Percentiles rank a stretch among this genome's conserved stretches.
phyloP scores from a whole-genome alignment of 1,140 invertebrate species.

The Riptortus pedestris region DNA sequence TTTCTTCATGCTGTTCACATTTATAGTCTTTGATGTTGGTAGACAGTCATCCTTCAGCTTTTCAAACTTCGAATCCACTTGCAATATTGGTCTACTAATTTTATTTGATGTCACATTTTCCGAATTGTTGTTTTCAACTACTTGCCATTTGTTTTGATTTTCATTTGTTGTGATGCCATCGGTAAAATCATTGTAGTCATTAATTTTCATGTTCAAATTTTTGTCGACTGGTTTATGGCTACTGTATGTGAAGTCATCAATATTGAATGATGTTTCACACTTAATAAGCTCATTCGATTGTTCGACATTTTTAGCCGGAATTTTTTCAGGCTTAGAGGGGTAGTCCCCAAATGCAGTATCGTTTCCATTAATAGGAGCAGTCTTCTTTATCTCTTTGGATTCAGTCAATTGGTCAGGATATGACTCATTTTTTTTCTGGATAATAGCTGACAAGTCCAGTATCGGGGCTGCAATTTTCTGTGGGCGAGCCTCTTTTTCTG shows the following conservation, averaged over 20 bases:
- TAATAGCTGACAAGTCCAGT: neutral
- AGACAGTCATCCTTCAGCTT: neutral
- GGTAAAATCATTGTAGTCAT: conserved; percentile 1
- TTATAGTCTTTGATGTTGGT: conserved; percentile 34
- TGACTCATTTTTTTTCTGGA: neutral
- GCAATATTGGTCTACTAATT: neutral
- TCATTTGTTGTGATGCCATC: neutral
- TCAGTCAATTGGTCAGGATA: neutral
- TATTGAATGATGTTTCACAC: conserved; percentile 7
- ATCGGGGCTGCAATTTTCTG: neutral
- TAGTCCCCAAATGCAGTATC: neutral
- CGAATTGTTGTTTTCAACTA: neutral
- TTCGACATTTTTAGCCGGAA: neutral
- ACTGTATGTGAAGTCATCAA: conserved; percentile 16
- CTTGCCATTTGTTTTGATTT: neutral
- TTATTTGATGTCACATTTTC: neutral
- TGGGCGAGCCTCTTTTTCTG: neutral
- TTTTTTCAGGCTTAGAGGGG: neutral
- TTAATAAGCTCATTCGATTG: neutral
- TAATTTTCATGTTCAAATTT: conserved; percentile 10
- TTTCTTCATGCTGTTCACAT: conserved; percentile 49
- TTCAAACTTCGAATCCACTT: neutral
- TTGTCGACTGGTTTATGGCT: conserved; percentile 10
- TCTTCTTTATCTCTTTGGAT: no score
- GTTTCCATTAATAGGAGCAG: neutral